Evolutionary conservation across 2,797 vertebrate genomes (phyloP).

Genomic region (Neostethus bicornis): DNA sequence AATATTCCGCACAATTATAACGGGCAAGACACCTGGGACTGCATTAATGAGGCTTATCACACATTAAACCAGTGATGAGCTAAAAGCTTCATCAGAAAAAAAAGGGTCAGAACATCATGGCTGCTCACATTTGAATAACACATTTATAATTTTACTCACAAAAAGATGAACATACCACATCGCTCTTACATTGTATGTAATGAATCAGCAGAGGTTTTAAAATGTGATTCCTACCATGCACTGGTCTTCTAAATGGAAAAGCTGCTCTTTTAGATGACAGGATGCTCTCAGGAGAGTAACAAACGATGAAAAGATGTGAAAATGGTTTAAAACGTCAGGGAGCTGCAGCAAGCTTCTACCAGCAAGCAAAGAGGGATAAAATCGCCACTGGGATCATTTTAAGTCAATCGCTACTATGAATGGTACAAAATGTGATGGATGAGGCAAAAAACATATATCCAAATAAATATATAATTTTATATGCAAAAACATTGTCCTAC

Average conservation of each 20-base stretch:
- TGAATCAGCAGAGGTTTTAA: slow-evolving; percentile 30
- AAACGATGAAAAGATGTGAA: slow-evolving; percentile 36
- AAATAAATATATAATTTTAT: too few relatives aligned
- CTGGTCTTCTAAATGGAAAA: not conserved
- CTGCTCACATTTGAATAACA: not conserved
- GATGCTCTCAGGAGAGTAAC: slow-evolving; percentile 37
- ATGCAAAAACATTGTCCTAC: not conserved
- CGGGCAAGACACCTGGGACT: too few relatives aligned
- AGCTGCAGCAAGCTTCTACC: slow-evolving; percentile 9
- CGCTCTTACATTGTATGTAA: slow-evolving; percentile 47
- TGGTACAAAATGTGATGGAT: not conserved
- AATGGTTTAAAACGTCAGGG: slow-evolving; percentile 23
- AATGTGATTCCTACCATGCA: slow-evolving; percentile 39
- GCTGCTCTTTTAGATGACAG: not conserved
- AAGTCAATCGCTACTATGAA: slow-evolving; percentile 24
- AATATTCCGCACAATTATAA: too few relatives aligned
- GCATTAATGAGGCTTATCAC: slow-evolving; percentile 69
- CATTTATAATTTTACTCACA: slow-evolving; percentile 9
- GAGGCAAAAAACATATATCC: not conserved
- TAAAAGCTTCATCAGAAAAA: slow-evolving; percentile 32
- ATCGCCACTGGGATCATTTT: slow-evolving; percentile 32
- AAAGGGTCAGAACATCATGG: slow-evolving; percentile 37
- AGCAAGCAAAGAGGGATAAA: slow-evolving; percentile 36
- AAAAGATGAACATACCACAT: slow-evolving; percentile 17
- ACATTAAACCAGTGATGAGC: slow-evolving; percentile 48